Conservation (phyloP, 2,888 invertebrate species). For the Standfussiana lucernea region DNA sequence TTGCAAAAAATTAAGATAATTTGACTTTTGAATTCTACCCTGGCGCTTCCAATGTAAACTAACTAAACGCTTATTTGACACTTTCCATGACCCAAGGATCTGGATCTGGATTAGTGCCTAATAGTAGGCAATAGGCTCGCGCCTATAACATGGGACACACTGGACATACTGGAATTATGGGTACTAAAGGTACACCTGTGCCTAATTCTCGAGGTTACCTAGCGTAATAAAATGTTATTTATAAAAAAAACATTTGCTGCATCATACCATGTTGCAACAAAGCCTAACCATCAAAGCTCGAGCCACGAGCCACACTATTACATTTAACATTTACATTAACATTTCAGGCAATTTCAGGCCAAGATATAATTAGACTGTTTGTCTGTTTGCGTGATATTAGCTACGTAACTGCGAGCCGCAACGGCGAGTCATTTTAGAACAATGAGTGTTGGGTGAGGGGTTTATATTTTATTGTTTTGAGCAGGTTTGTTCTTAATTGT, state of each 20-base stretch:
- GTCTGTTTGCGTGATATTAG: conserved; percentile 48
- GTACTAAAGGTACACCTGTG: neutral
- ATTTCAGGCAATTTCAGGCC: conserved; percentile 31
- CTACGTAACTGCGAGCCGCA: conserved; percentile 5
- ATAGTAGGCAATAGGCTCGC: neutral
- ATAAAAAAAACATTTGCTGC: neutral
- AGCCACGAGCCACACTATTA: neutral
- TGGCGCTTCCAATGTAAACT: no score
- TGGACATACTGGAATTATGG: neutral
- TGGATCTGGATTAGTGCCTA: neutral
- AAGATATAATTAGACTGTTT: conserved; percentile 49
- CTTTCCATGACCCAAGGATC: no score
- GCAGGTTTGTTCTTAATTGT: neutral
- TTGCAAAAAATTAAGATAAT: no score
- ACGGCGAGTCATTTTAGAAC: conserved; percentile 19
- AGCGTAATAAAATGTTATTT: neutral
- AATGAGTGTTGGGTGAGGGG: neutral
- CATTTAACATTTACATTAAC: no score
- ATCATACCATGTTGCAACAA: conserved; percentile 5
- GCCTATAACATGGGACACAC: neutral
- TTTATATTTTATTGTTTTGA: conserved; percentile 19
- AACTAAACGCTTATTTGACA: no score
- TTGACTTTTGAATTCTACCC: no score
- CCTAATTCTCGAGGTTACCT: neutral
- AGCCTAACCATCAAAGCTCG: neutral